Conservation (phyloP, 2,888 invertebrate species). For the Neoitamus cyanurus region DNA sequence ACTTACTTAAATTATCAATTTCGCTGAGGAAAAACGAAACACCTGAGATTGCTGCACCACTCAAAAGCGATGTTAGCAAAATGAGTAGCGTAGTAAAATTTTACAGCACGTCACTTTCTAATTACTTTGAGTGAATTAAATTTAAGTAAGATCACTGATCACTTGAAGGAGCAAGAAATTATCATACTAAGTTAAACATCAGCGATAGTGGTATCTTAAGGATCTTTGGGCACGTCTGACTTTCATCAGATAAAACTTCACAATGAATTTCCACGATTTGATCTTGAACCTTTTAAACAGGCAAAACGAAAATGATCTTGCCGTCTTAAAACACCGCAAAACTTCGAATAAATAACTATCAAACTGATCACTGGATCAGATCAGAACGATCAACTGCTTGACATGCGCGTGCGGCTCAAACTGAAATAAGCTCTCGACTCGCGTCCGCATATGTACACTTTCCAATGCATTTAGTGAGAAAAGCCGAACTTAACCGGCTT, state of each 20-base stretch:
- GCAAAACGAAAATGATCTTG: neutral
- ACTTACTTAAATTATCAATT: neutral
- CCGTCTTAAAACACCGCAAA: neutral
- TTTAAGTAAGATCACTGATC: neutral
- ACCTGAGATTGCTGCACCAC: neutral
- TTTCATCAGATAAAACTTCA: neutral
- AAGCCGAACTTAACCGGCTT: conserved; percentile 9
- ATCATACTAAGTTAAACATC: neutral
- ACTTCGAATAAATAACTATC: neutral
- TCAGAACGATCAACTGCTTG: neutral
- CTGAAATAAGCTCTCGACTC: conserved; percentile 11
- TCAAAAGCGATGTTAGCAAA: neutral
- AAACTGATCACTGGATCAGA: conserved; percentile 8
- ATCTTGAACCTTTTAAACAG: neutral
- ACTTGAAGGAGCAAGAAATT: neutral
- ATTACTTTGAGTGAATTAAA: neutral
- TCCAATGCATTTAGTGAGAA: conserved; percentile 27
- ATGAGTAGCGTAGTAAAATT: neutral
- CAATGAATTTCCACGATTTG: neutral
- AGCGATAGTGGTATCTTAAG: neutral
- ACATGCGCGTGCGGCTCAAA: conserved; percentile 36
- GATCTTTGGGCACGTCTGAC: neutral
- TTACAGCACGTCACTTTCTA: conserved; percentile 13
- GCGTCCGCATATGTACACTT: conserved; percentile 19
- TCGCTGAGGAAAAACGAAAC: neutral